phyloP scores from a whole-genome alignment of 2,113 vertebrate species.

The Morone saxatilis region DNA sequence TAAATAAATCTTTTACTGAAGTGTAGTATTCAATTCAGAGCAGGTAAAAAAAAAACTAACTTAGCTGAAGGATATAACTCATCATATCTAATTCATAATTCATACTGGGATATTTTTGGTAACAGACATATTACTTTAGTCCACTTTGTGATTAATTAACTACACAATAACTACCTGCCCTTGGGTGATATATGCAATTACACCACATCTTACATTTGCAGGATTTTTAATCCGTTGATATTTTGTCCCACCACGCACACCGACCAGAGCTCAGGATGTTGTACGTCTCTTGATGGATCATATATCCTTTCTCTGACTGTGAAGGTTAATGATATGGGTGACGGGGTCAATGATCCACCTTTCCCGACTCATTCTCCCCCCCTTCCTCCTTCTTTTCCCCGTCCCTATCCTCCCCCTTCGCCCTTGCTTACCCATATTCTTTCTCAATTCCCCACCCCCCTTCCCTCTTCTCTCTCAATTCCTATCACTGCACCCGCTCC shows the following conservation, averaged over 20 bases:
- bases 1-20: constrained; percentile 10
- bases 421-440: constrained; percentile 34
- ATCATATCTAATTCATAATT: constrained; percentile 39
- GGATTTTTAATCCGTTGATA: constrained; percentile 36
- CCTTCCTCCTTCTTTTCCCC: not conserved
- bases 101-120: constrained; percentile 42
- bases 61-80: constrained; percentile 15
- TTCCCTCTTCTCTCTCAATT: not conserved
- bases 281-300: not conserved
- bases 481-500: not conserved
- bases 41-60: not conserved
- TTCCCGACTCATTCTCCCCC: constrained; percentile 14
- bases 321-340: constrained; percentile 74
- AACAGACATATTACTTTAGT: constrained; percentile 37
- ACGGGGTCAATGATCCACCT: constrained; percentile 43
- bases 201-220: constrained; percentile 12
- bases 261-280: constrained; percentile 1
- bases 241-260: not conserved
- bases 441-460: not conserved
- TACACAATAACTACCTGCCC: constrained; percentile 23
- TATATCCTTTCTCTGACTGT: constrained; percentile 47
- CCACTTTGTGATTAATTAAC: constrained; percentile 57
- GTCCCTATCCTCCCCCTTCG: constrained; percentile 11
- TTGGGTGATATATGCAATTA: constrained; percentile 35
- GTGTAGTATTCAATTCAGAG: constrained; percentile 17